Conservation (phyloP, 2,113 vertebrate genomes). For the Mohoua ochrocephala region DNA sequence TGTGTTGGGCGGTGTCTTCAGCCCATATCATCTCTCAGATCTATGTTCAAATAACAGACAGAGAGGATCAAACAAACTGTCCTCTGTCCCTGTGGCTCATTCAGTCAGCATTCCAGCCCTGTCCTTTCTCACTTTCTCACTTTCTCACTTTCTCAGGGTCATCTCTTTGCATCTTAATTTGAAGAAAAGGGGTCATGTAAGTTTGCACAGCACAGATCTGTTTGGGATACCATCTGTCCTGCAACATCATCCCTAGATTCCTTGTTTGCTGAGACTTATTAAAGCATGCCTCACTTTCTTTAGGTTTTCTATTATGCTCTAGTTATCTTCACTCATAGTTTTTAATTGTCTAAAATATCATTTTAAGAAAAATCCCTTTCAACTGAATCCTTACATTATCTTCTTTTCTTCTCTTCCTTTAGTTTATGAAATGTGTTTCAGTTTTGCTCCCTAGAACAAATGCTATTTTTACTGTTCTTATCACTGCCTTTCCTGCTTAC, state of each 20-base stretch:
- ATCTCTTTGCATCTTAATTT: not conserved
- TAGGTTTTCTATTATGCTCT: not conserved
- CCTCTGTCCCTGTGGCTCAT: not conserved
- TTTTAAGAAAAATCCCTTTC: not conserved
- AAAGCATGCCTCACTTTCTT: not conserved
- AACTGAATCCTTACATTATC: not conserved
- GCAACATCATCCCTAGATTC: not conserved
- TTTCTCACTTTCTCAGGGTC: conserved; percentile 29
- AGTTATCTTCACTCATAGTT: not conserved
- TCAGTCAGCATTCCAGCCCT: not conserved
- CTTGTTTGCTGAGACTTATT: not conserved
- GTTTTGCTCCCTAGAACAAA: not conserved
- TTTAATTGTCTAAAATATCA: not conserved
- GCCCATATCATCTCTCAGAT: not conserved
- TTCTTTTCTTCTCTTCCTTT: not conserved
- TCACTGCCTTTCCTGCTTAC: not conserved
- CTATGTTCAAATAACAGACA: not conserved
- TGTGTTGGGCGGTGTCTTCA: not conserved
- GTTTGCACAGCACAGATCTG: not conserved
- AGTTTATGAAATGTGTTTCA: not conserved
- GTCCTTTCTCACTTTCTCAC: not conserved
- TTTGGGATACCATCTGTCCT: not conserved
- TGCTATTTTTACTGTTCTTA: not conserved
- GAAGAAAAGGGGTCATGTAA: conserved; percentile 3
- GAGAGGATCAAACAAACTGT: not conserved